Evolutionary conservation across 2,113 vertebrate species (phyloP).

Genomic region (Apteryx owenii): DNA sequence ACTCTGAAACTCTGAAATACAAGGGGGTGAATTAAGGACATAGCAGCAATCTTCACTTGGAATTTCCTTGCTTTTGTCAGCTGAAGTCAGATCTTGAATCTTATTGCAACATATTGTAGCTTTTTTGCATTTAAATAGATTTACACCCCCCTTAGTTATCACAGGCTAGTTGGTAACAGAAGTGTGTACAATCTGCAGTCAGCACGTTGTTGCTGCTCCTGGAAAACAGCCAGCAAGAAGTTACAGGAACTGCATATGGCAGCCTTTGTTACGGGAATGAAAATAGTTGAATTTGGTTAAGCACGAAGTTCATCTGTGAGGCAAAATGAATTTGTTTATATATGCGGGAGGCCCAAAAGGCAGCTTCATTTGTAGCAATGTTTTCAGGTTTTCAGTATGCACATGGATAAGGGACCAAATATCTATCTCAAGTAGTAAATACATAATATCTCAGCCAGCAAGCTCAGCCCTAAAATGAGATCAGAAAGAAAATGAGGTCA

Average conservation of each 20-base stretch:
- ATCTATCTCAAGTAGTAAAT: neutral
- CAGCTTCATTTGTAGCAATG: neutral
- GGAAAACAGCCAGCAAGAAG: neutral
- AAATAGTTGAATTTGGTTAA: conserved; percentile 22
- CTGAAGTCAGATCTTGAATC: neutral
- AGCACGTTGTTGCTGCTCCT: neutral
- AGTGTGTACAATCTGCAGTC: neutral
- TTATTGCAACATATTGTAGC: neutral
- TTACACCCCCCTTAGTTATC: neutral
- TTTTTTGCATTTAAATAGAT: neutral
- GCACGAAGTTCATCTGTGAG: neutral
- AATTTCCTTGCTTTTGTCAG: neutral
- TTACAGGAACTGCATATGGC: neutral
- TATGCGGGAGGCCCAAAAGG: neutral
- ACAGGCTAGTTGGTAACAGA: neutral
- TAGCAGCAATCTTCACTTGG: neutral
- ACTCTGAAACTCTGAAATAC: neutral
- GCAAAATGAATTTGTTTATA: neutral
- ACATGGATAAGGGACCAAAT: neutral
- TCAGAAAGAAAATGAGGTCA: neutral
- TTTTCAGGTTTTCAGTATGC: neutral
- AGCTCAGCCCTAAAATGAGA: neutral
- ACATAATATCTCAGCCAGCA: neutral
- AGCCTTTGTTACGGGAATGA: neutral
- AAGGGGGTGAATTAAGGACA: neutral